Base-by-base conservation (phyloP, 1,140 invertebrate species). In the Pomacea maculata region DNA sequence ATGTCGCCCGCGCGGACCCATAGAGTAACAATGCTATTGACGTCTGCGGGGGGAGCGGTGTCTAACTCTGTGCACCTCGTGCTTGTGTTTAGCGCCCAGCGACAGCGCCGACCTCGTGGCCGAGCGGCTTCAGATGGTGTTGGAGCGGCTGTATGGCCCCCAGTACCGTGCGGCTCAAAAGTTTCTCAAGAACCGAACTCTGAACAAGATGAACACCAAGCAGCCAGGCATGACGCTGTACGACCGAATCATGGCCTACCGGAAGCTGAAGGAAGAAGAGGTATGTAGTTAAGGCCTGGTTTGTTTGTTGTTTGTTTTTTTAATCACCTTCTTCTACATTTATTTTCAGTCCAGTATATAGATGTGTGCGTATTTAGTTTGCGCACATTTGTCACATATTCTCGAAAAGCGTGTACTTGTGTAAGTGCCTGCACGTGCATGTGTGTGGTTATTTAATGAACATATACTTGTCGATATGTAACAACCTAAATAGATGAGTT, bases 181-280 rank as follows among this genome's bases (percentile, higher is more conserved):
- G 67, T 78, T 78, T 65, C 77, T 78, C 77, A 78, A 78, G 67
- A 78, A 78, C 52, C 65, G 77, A 12, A 78, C 77, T 11, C 77
- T 78, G 4, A 65, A 67, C 45, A 78, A 78, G 67, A 78, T 78
- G 65, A 71, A 71, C 52, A 11, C 55, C 34, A 68, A 64, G 25
- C n/a, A 45, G 12, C 4, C 57, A 61, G 64, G 75, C 5, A 78
- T 78, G 77, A 78, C 77, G 57, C 77, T 78, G 17, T 78, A 78
- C 65, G 77, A 78, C 7, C 15, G 77, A 11, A 78, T 78, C 77
- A 78, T 78, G 77, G 77, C 77, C 65, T 78, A 78, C 77, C 17
- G 77, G 65, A 78, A 71, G n/a, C 15, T 78, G 64, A 78, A 78
- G 65, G 77, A 78, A 4, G 65, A 70, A 65, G 75, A 65, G 64